Conservation (phyloP, 1,140 invertebrate species). For the Drosophila melanica region DNA sequence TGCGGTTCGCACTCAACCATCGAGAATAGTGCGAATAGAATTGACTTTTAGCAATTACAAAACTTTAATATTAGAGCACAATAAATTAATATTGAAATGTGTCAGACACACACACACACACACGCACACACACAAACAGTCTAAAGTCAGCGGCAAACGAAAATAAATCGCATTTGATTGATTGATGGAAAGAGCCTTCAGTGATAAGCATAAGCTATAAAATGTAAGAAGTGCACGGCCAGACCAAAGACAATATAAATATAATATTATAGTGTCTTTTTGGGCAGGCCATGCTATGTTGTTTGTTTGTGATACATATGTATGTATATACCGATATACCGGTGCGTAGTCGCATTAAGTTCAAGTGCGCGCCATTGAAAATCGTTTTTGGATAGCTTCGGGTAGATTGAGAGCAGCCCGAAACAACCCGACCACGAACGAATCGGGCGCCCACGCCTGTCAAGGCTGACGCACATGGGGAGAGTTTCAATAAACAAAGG, state of each 20-base stretch:
- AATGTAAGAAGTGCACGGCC: conserved; percentile 65
- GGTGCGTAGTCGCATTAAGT: conserved; percentile 29
- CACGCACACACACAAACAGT: conserved; percentile 20
- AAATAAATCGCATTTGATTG: conserved; percentile 68
- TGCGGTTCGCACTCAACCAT: conserved; percentile 40
- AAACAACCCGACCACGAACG: neutral
- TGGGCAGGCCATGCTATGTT: no score
- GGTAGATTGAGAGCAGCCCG: neutral
- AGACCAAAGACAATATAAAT: no score
- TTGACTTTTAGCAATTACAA: conserved; percentile 13
- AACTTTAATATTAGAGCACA: conserved; percentile 30
- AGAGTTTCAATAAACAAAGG: conserved; percentile 16
- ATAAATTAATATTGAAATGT: conserved; percentile 26
- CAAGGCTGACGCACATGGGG: neutral
- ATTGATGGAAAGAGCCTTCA: conserved; percentile 57
- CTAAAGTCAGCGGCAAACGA: conserved; percentile 38
- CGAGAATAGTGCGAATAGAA: conserved; percentile 33
- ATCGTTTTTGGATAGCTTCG: neutral
- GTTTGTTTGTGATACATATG: conserved; percentile 38
- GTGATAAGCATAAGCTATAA: conserved; percentile 63
- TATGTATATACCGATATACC: conserved; percentile 28
- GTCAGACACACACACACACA: conserved; percentile 18
- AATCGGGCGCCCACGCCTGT: conserved; percentile 7
- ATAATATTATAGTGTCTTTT: no score
- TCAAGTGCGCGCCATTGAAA: conserved; percentile 41